Evolutionary conservation across 30 jellyfish, hydroid and myxozoan species (phyloP), one percentile per base, ranked within the genome.

Genomic region (Nemopilema nomurai): DNA sequence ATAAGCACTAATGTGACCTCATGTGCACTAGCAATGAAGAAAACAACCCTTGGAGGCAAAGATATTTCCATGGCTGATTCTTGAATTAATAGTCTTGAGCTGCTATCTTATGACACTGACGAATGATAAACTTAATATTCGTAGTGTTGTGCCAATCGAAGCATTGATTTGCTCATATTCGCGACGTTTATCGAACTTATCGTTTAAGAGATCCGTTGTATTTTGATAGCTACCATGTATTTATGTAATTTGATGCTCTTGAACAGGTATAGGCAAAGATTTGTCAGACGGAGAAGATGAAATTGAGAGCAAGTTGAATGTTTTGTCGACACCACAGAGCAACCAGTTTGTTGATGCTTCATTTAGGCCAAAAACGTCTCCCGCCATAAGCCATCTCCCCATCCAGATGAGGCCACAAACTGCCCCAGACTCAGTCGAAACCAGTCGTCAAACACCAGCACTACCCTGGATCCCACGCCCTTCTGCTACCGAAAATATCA

Each of bases 261-360:
- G 30, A 52, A 25, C 41, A 91, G 98, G 98, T 21, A 51, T 91
- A 63, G 98, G 98, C 3, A 79, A 50, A 63, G 98, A 91, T 57
- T 51, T 91, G 33, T 91, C 98, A 26, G 98, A 91, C 51, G 90
- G 89, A 28, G 95, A 86, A 69, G 85, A 76, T 26, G 87, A 74
- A 26, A 13, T 30, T 17, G 82, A 28, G n/a, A 80, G 82, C 64
- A 80, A 80, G 49, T 68, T 8, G 1, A 62, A n/a, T 13, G 20
- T n/a, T 28, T n/a, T 22, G 22, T n/a, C 73, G 9, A 57, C 74
- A 24, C 31, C 67, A 1, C 63, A 80, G 21, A 71, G 49, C 16
- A 33, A 31, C n/a, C 49, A n/a, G 18, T 24, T 21, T 52, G n/a
- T 25, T 9, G 90, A 80, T 30, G 7, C 69, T 4, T 66, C 50